These are phyloP conservation scores for Bellardia pandia DNA, from an alignment of 2,888 invertebrate species.

Conservation along the genomic window DNA sequence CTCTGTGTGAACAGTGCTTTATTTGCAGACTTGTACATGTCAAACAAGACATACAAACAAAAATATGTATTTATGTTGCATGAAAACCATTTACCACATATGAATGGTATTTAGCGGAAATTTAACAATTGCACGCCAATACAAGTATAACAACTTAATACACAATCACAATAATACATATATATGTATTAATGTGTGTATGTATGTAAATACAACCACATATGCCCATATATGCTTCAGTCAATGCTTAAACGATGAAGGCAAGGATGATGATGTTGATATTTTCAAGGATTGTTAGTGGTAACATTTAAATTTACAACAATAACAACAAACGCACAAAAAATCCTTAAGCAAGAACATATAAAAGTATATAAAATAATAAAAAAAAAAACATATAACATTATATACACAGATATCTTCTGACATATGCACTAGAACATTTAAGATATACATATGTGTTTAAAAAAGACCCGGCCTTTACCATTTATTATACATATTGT, in stretches of 20 bases:
- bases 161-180: not conserved
- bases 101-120: constrained; percentile 60
- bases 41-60: not conserved
- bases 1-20: no score
- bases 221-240: constrained; percentile 38
- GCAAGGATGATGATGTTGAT: constrained; percentile 26
- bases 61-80: constrained; percentile 9
- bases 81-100: constrained; percentile 46
- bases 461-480: constrained; percentile 11
- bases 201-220: not conserved
- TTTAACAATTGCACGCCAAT: constrained; percentile 61
- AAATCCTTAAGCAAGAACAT: not conserved
- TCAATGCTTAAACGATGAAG: constrained; percentile 27
- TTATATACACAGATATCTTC: not conserved
- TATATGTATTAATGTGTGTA: no score
- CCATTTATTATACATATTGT: constrained; percentile 5
- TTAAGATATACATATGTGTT: not conserved
- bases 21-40: not conserved
- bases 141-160: constrained; percentile 38
- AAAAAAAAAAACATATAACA: not conserved
- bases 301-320: constrained; percentile 42
- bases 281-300: constrained; percentile 53
- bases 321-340: constrained; percentile 12
- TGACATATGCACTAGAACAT: constrained; percentile 4
- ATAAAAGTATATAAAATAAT: constrained; percentile 8